These are phyloP conservation scores for Lacerta bilineata DNA, from an alignment of 2,797 vertebrate genomes.

Conservation along the genomic window DNA sequence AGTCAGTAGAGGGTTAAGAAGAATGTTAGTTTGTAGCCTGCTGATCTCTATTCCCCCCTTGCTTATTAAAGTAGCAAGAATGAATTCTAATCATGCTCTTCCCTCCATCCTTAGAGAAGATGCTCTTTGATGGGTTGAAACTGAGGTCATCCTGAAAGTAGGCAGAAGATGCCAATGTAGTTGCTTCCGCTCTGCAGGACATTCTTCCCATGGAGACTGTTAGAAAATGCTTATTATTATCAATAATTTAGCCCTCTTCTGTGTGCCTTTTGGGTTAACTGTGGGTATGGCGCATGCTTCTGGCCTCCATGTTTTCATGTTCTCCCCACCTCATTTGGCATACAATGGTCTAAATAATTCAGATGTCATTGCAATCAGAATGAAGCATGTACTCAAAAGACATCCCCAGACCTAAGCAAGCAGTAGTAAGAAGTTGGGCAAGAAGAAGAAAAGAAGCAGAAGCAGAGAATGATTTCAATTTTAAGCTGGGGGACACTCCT, in stretches of 20 bases:
- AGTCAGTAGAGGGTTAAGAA: background rate
- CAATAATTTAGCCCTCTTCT: background rate
- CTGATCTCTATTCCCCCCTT: background rate
- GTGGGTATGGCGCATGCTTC: background rate
- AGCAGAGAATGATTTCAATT: background rate
- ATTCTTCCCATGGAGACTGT: fast-evolving
- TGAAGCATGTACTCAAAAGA: background rate
- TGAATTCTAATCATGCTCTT: background rate
- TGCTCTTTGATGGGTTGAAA: constrained; percentile 12
- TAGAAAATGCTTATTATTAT: background rate
- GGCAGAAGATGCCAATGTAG: fast-evolving
- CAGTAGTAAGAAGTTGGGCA: background rate
- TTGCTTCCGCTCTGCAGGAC: background rate
- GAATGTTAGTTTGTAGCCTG: background rate
- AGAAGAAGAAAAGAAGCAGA: background rate
- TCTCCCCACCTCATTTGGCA: background rate
- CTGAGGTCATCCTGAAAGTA: background rate
- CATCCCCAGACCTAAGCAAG: background rate
- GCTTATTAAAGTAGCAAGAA: background rate
- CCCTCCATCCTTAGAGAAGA: background rate
- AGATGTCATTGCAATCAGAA: background rate
- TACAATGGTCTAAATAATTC: constrained; percentile 12
- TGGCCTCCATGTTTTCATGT: background rate
- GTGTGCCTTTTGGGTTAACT: background rate
- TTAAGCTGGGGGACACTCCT: background rate